Evolutionary conservation across 2,113 vertebrate species (phyloP), one percentile per base, ranked within the genome.

Genomic region (Siphamia tubifer): DNA sequence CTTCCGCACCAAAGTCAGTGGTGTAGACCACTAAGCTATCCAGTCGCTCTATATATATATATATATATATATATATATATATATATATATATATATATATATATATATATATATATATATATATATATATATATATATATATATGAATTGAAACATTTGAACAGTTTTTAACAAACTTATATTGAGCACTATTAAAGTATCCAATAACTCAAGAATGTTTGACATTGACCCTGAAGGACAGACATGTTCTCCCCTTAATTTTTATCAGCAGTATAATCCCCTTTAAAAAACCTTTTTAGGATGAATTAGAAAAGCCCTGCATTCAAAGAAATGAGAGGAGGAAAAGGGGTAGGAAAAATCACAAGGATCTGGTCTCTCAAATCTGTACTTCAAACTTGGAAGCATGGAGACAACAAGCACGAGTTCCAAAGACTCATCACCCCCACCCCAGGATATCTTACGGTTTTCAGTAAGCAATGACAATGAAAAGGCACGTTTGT

Each of bases 241-340:
- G 73, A 85, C 80, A 74, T 87, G 79, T 85, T 83, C 83, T 81
- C 79, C 74, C 81, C 86, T 91, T 90, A 85, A 86, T 89, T 90
- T 87, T 80, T 83, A 86, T 87, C 89, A 86, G 81, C 51, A 30
- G 79, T 68, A 85, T 91, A 90, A 91, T 90, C 88, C 86, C 86
- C 84, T 85, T 89, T 90, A 82, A 82, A 90, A 90, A 90, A 61
- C 81, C 85, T 91, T 92, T 90, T 91, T 87, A 83, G 88, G 85
- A 83, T 84, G 87, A 91, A 92, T 92, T 92, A 91, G 85, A 91
- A 91, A 88, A 84, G 79, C 83, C 82, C 78, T 24, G 83, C 66
- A 90, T 89, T 92, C 88, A 88, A 82, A 89, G 85, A 85, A 85
- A 87, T 81, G 83, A 87, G 83, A 81, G 77, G 51, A 81, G 67